Evolutionary conservation across 2,888 invertebrate genomes (phyloP), one percentile per base, ranked within the genome.

Genomic region (Melipona beecheii): DNA sequence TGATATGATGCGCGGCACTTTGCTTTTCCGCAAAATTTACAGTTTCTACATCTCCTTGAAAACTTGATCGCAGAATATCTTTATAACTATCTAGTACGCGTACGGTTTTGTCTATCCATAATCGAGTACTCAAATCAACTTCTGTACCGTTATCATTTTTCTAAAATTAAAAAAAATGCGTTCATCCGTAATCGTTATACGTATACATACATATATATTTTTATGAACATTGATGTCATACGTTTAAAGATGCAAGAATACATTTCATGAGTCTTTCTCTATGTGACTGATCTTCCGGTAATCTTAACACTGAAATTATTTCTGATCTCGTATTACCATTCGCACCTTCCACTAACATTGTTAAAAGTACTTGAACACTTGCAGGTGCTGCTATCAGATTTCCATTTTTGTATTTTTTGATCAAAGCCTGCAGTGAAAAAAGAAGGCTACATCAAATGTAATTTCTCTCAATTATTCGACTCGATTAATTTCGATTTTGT

Each of bases 381-480:
- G 96, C 95, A 24, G 97, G 96, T n/a, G 97, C 97, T 4, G 97
- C 92, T 91, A 97, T 95, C 54, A 96, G 95, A 91, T 97, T 97
- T 43, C 95, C 96, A n/a, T 62, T 2, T 15, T 89, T 82, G 52
- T 78, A 68, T 43, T 90, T 79, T 43, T 91, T 84, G 66, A 75
- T 88, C 64, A 91, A 75, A 24, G 80, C 80, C 92, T 92, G 65
- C 2, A 15, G 75, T 9, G 15, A 50, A 43, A 43, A 9, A 27
- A 71, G 50, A 54, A 50, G 27, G 70, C n/a, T 54, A 62, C 17
- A 19, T 54, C 1, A 17, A 4, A 60, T 50, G 4, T 19, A 31
- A 60, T 27, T 60, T 27, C 27, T 31, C 19, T 27, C 19, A 9
- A 31, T 62, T 62, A 62, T n/a, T 58, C 56, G n/a, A 27, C 1